Evolutionary conservation across 2,888 invertebrate species (phyloP).

Genomic region (Ochropacha duplaris): DNA sequence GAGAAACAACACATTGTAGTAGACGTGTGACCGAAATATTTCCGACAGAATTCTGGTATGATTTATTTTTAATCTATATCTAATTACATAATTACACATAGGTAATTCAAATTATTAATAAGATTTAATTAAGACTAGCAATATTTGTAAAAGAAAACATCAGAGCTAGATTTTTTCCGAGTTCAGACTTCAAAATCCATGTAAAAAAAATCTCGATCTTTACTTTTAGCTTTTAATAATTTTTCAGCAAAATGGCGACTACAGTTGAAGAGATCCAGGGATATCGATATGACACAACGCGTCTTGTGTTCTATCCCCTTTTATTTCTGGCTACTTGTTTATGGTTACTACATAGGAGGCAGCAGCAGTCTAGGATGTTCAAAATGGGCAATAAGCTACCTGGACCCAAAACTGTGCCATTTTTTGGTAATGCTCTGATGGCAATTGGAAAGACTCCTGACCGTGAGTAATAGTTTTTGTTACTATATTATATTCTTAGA

Average conservation of each 20-base stretch:
- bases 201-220: not conserved
- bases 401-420: slow-evolving; percentile 85
- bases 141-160: too few species aligned
- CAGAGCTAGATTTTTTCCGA: too few species aligned
- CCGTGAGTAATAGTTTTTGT: slow-evolving; percentile 59
- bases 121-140: too few species aligned
- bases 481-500: too few species aligned
- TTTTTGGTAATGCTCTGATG: slow-evolving; percentile 87
- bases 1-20: not conserved
- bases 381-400: slow-evolving; percentile 87
- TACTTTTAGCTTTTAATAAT: too few species aligned
- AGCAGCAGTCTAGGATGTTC: slow-evolving; percentile 74
- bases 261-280: slow-evolving; percentile 30
- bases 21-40: not conserved
- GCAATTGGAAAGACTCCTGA: slow-evolving; percentile 84
- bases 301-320: slow-evolving; percentile 56
- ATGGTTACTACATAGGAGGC: slow-evolving; percentile 71
- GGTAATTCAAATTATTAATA: too few species aligned
- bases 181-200: too few species aligned
- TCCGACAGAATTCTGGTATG: not conserved
- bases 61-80: not conserved
- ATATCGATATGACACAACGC: slow-evolving; percentile 26
- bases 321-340: slow-evolving; percentile 51
- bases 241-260: slow-evolving; percentile 42
- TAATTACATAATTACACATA: too few species aligned